These are phyloP conservation scores for Trematocara stigmaticum DNA, from an alignment of 2,113 vertebrate genomes.

Conservation along the genomic window DNA sequence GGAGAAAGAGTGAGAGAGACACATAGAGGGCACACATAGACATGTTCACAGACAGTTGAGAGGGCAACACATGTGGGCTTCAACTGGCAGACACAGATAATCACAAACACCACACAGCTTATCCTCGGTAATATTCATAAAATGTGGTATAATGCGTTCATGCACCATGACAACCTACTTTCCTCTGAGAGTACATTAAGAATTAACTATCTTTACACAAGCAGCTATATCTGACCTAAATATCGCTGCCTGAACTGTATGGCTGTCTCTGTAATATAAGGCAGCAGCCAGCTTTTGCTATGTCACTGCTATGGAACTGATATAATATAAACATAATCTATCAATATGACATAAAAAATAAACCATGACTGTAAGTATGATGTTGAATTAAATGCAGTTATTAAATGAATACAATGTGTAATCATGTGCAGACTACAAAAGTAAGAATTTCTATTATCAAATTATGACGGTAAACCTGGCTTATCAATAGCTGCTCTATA, in stretches of 20 bases:
- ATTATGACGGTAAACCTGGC: not conserved
- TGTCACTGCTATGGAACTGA: not conserved
- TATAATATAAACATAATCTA: not conserved
- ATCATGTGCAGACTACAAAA: not conserved
- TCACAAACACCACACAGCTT: conserved; percentile 8
- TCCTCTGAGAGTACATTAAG: conserved; percentile 17
- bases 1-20: too few relatives aligned
- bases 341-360: not conserved
- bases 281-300: not conserved
- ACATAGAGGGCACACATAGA: not conserved
- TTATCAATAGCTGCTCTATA: not conserved
- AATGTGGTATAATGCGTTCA: conserved; percentile 3
- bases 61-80: not conserved
- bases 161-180: conserved; percentile 20
- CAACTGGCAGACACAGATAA: conserved; percentile 1
- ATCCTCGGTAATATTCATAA: conserved; percentile 35
- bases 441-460: not conserved
- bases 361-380: not conserved
- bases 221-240: conserved; percentile 39
- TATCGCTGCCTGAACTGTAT: not conserved
- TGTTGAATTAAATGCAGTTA: not conserved
- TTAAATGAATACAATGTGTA: not conserved
- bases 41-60: not conserved
- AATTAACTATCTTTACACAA: conserved; percentile 28
- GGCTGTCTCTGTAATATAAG: not conserved